phyloP scores from a whole-genome alignment of 1,140 invertebrate species.

The Atta cephalotes region DNA sequence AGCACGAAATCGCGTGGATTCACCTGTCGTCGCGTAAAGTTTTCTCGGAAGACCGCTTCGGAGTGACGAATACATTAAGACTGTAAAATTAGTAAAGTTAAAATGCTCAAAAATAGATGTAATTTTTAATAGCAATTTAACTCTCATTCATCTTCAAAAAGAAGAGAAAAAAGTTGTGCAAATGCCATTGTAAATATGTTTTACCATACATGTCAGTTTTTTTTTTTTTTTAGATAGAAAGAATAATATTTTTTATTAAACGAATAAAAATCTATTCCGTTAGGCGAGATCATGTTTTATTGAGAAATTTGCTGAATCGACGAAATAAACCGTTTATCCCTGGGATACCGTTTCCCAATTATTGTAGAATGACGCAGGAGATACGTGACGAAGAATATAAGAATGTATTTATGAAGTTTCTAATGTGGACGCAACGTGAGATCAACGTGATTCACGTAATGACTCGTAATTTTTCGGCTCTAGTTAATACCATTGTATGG shows the following conservation, averaged over 20 bases:
- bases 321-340: background rate
- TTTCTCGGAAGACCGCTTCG: slow-evolving; percentile 41
- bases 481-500: slow-evolving; percentile 66
- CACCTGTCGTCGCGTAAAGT: slow-evolving; percentile 58
- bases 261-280: background rate
- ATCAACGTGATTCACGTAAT: slow-evolving; percentile 71
- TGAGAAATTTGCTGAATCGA: slow-evolving; percentile 32
- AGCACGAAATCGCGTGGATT: slow-evolving; percentile 54
- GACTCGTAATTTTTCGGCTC: slow-evolving; percentile 66
- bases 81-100: background rate
- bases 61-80: slow-evolving; percentile 22
- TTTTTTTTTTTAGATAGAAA: slow-evolving; percentile 26
- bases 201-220: background rate
- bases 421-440: slow-evolving; percentile 33
- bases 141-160: no score
- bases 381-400: slow-evolving; percentile 77
- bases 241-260: slow-evolving; percentile 35
- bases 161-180: slow-evolving; percentile 11
- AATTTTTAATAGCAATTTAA: slow-evolving; percentile 25
- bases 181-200: slow-evolving; percentile 16
- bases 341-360: background rate
- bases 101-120: slow-evolving; percentile 11
- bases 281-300: background rate
- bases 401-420: slow-evolving; percentile 59
- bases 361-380: background rate